Base-by-base conservation (phyloP, 2,888 invertebrate species). In the Epistrophella euchroma region DNA sequence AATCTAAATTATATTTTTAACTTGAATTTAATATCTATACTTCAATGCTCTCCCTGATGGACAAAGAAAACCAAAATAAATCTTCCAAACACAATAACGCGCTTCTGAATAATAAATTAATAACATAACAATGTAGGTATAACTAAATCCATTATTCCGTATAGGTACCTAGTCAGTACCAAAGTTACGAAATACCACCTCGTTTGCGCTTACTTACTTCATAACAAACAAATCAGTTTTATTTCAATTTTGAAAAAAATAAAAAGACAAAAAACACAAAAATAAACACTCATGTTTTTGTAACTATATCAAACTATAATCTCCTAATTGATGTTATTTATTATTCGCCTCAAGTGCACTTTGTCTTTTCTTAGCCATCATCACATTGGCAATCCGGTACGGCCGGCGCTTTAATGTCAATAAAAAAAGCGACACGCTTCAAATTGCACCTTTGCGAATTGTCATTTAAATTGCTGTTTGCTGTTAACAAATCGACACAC, bases 261-360 rank as follows among this genome's bases (percentile, higher is more conserved):
- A 17, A 15, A 28, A 52, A 52, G 15, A 52, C 2, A 55, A 17
- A 32, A 52, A 6, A 15, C 25, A 32, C 3, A 58, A 60, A 13
- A 22, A 66, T 15, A 66, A 47, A 66, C 13, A 19, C 28, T 68
- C 25, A 37, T 28, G n/a, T 28, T 22, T 50, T 32, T 66, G 32
- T 50, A 66, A 35, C 47, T 50, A 66, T 32, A 66, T 32, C 66
- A 66, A 50, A 52, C 11, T 0, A 37, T 37, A 52, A 52, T 68
- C 68, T 52, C 50, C 40, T 72, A 68, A 85, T 72, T 85, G 79
- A 35, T 45, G 82, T 52, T 64, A 83, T 83, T 74, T 62, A 68
- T 37, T 74, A 43, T 76, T 76, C 62, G 68, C n/a, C n/a, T 80
- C 81, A 85, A 81, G 76, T 81, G 73, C 45, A 68, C 62, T 76